Evolutionary conservation across 2,888 invertebrate genomes (phyloP).

Genomic region (Drosophila fulvimacula): DNA sequence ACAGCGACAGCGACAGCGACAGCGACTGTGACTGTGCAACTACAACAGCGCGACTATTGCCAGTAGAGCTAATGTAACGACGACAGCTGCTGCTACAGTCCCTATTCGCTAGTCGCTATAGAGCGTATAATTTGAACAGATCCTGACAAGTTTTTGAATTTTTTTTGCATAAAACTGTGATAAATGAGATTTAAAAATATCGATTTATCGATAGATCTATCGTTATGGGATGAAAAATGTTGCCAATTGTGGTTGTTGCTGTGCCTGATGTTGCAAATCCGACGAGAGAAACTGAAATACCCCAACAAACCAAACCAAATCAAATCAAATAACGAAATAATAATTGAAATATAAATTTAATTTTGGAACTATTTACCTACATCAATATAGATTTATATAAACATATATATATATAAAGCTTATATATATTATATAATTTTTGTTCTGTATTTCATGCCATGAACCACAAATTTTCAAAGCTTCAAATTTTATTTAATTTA

Average conservation of each 20-base stretch:
- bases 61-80: slow-evolving; percentile 49
- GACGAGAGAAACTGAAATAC: slow-evolving; percentile 41
- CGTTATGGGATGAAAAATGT: slow-evolving; percentile 60
- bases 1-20: background rate
- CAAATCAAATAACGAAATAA: slow-evolving; percentile 19
- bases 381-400: slow-evolving; percentile 35
- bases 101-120: slow-evolving; percentile 65
- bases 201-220: slow-evolving; percentile 25
- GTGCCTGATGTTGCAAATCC: slow-evolving; percentile 68
- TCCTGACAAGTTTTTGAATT: slow-evolving; percentile 65
- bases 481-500: slow-evolving; percentile 67
- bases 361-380: slow-evolving; percentile 35
- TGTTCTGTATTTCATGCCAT: slow-evolving; percentile 71
- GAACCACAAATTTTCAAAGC: slow-evolving; percentile 68
- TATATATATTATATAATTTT: slow-evolving; percentile 50
- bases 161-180: slow-evolving; percentile 72
- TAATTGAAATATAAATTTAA: slow-evolving; percentile 35
- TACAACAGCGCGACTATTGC: slow-evolving; percentile 23
- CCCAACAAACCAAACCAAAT: background rate
- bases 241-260: slow-evolving; percentile 81
- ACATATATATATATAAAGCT: slow-evolving; percentile 29
- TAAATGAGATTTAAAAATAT: slow-evolving; percentile 10
- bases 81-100: slow-evolving; percentile 55
- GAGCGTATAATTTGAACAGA: slow-evolving; percentile 75
- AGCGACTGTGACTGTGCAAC: slow-evolving; percentile 27